Percentiles rank a stretch among this genome's conserved stretches.
Evolutionary conservation across 1,140 invertebrate species (phyloP).

Genomic region (Trinorchestia longiramus): DNA sequence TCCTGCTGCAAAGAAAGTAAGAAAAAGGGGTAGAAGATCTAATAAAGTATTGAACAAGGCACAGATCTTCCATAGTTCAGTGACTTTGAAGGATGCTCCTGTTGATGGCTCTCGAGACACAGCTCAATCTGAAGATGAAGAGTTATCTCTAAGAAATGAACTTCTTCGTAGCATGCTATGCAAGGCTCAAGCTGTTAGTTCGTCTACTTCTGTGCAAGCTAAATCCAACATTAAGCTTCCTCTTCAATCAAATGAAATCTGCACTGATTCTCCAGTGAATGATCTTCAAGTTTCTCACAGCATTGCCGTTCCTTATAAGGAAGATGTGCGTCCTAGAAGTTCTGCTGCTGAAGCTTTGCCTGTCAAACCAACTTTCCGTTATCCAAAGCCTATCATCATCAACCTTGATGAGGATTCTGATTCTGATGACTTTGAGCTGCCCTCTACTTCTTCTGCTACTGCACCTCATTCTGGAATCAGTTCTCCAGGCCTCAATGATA

Average conservation of each 20-base stretch:
- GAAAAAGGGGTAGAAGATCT: not conserved
- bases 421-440: not conserved
- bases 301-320: not conserved
- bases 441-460: not conserved
- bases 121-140: not conserved
- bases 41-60: not conserved
- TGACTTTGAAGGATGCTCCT: not conserved
- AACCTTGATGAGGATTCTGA: conserved; percentile 11
- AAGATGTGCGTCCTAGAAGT: not conserved
- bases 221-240: not conserved
- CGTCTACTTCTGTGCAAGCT: not conserved
- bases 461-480: not conserved
- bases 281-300: not conserved
- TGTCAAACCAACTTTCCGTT: not conserved
- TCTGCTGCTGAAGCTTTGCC: not conserved
- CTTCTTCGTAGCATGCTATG: not conserved
- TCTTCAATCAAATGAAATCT: not conserved
- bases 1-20: not conserved
- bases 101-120: not conserved
- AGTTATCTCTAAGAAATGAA: not conserved
- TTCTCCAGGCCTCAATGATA: not conserved
- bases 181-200: not conserved
- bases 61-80: not conserved
- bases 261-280: not conserved
- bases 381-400: conserved; percentile 44